phyloP scores from a whole-genome alignment of 1,140 invertebrate genomes.

The Hyphantria cunea region DNA sequence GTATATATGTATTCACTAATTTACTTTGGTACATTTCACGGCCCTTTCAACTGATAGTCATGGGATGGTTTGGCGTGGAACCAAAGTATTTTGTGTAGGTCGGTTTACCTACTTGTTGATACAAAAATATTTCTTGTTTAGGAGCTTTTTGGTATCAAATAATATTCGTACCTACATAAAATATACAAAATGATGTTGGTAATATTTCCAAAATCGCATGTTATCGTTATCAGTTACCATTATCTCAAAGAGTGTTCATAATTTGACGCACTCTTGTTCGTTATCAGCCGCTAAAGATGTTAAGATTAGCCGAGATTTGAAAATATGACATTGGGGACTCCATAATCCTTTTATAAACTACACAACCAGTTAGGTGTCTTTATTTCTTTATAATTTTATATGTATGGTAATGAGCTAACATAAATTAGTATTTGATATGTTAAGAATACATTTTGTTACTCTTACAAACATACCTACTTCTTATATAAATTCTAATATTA shows the following conservation, averaged over 20 bases:
- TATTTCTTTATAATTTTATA: conserved; percentile 16
- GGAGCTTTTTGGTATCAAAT: background rate
- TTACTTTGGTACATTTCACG: conserved; percentile 31
- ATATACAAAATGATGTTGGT: background rate
- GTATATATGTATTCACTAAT: conserved; percentile 14
- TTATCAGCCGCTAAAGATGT: conserved; percentile 44
- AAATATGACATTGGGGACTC: conserved; percentile 26
- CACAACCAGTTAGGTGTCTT: conserved; percentile 1
- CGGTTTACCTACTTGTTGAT: background rate
- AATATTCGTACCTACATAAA: too few species aligned
- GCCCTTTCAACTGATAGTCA: conserved; percentile 31
- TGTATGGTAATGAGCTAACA: background rate
- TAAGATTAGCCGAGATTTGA: conserved; percentile 52
- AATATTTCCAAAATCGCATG: background rate
- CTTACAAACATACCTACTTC: too few species aligned
- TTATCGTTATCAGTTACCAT: conserved; percentile 14
- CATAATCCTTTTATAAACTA: conserved; percentile 9
- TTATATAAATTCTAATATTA: too few species aligned
- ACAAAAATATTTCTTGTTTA: background rate
- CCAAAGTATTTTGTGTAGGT: conserved; percentile 37
- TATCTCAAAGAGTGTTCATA: background rate
- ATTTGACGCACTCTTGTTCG: conserved; percentile 23
- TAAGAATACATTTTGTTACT: too few species aligned
- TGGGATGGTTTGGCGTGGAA: conserved; percentile 45
- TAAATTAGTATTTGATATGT: too few species aligned